Evolutionary conservation across 1,140 invertebrate genomes (phyloP).

Genomic region (Coelopa frigida): DNA sequence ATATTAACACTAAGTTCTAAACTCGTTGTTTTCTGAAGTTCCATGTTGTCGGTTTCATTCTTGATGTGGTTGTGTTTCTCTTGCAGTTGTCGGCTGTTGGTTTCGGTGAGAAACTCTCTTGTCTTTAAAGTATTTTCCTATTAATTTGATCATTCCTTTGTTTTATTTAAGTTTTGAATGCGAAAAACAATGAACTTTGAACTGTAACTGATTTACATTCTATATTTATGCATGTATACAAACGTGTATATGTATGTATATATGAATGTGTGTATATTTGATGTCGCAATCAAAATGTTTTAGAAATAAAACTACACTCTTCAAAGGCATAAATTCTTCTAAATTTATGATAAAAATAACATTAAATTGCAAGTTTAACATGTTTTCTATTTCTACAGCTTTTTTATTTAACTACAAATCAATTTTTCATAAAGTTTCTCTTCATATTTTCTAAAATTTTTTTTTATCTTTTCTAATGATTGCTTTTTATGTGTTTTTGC

Average conservation of each 20-base stretch:
- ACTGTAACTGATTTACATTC: not conserved
- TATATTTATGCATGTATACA: not conserved
- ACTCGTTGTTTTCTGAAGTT: conserved; percentile 40
- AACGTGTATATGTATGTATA: not conserved
- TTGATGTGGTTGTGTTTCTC: conserved; percentile 1
- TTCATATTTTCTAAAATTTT: not conserved
- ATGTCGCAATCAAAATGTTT: conserved; percentile 8
- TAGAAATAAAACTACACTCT: conserved; percentile 7
- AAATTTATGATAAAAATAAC: not conserved
- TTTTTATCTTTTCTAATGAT: not conserved
- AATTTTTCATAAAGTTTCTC: not conserved
- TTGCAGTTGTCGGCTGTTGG: not conserved
- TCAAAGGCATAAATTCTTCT: conserved; percentile 1
- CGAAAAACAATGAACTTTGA: conserved; percentile 4
- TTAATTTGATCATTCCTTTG: not conserved
- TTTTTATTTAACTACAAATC: not conserved
- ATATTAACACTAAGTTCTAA: conserved; percentile 19
- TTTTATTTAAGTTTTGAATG: not conserved
- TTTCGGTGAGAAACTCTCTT: not conserved
- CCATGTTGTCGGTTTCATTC: conserved; percentile 18
- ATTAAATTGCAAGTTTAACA: not conserved
- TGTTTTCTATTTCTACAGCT: not conserved
- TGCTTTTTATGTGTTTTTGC: not conserved
- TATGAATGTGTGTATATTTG: not conserved
- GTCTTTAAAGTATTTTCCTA: not conserved